These are phyloP conservation scores for Chironomus tepperi DNA, from an alignment of 1,140 invertebrate species.

Conservation along the genomic window DNA sequence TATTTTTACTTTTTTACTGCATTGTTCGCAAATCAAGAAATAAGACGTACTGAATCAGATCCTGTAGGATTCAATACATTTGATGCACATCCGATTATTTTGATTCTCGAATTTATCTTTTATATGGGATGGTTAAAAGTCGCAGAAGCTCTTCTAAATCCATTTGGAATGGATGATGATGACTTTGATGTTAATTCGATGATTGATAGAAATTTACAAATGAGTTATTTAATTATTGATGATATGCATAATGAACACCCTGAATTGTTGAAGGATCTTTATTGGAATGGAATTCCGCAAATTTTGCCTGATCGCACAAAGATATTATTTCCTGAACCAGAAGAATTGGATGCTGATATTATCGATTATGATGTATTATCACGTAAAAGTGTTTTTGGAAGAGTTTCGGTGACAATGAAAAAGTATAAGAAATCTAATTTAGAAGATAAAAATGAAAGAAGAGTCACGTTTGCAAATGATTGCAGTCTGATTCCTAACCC, in stretches of 20 bases:
- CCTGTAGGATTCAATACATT: no score
- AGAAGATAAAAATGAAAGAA: no score
- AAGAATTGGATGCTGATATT: no score
- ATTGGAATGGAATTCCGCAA: constrained; percentile 79
- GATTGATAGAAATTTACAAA: constrained; percentile 77
- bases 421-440: no score
- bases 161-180: constrained; percentile 84
- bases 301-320: constrained; percentile 60
- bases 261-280: constrained; percentile 74
- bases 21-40: constrained; percentile 53
- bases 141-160: constrained; percentile 69
- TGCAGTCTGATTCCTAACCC: no score
- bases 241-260: constrained; percentile 90
- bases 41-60: no score
- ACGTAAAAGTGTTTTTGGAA: no score
- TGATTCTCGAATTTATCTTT: constrained; percentile 68
- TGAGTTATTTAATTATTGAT: constrained; percentile 85
- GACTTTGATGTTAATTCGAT: constrained; percentile 67
- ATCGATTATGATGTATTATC: no score
- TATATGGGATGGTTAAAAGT: constrained; percentile 85
- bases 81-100: background rate
- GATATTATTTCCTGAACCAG: no score
- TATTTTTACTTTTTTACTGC: constrained; percentile 63
- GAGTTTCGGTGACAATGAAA: no score
- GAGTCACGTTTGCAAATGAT: no score